Evolutionary conservation across 2,797 vertebrate genomes (phyloP), one percentile per base, ranked within the genome.

Genomic region (Pygocentrus nattereri): DNA sequence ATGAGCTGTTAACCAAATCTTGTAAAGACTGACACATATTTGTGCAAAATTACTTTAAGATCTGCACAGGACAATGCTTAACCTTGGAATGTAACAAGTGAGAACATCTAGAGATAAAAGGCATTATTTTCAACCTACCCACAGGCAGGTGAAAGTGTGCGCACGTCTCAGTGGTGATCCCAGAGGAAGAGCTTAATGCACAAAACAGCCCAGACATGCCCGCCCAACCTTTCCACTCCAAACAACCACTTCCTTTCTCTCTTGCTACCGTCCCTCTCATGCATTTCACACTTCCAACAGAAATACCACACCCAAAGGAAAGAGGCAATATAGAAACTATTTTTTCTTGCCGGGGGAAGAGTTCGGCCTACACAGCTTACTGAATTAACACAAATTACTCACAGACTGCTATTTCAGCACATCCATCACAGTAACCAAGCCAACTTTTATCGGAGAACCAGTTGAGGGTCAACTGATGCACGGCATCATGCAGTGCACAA

Each of bases 251-350:
- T 74, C 69, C 34, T 58, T 56, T 70, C 54, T 61, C 73, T 68
- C 56, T 49, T 23, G 5, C 23, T 25, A 15, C 3, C 12, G 2
- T 70, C 27, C 18, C 67, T 52, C 52, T 58, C 68, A 1, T 56
- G 61, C 65, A 34, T 31, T 70, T 80, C 31, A 78, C 61, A 67
- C 67, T 31, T 74, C n/a, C 61, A 58, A 38, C 47, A 82, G 68
- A 73, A 67, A 58, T 82, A 75, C 76, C 81, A 68, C 76, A 82
- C 76, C 59, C 21, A 21, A 52, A 38, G 27, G 3, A 23, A 67
- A 41, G 72, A 38, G 56, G 81, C 47, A 54, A 47, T 38, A 68
- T 10, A 52, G 23, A 62, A 71, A 62, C 65, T 15, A 21, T 19
- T n/a, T 44, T 21, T 34, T 11, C 54, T 67, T 67, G 47, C 49